Evolutionary conservation across 2,113 vertebrate species (phyloP), one percentile per base, ranked within the genome.

Genomic region (Anarhynchus alexandrinus): DNA sequence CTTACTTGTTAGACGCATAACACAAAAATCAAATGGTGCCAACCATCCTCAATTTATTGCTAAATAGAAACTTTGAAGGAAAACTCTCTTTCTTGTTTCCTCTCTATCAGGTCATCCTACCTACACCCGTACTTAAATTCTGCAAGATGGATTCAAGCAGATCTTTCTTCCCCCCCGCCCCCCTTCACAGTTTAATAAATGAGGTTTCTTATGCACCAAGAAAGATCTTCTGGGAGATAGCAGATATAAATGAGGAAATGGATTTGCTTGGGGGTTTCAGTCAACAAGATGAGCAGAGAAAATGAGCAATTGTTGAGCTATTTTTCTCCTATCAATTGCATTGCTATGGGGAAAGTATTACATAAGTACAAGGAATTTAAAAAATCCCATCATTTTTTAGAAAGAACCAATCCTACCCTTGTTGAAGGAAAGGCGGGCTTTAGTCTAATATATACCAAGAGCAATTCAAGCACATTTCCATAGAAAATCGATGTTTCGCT

Each of bases 191-290:
- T 88, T 86, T 70, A 92, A 94, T 84, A 82, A 95, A 93, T 90
- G 79, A 90, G 47, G 58, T 72, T 85, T 85, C 80, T 95, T 76
- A 91, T 79, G 43, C 66, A 58, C 36, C 38, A 57, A 29, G n/a
- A 62, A 91, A 85, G 93, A 83, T 80, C 49, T 78, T 73, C 79
- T 3, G 4, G 79, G 83, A 91, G 86, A 93, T n/a, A 91, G 73
- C 27, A 76, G 74, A 80, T 59, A 88, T 43, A 95, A 93, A 96
- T 67, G 71, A 97, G 81, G 80, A 36, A 81, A 78, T 30, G 40
- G 67, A 81, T 96, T 92, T 17, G 52, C 84, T 73, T 86, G 79
- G 79, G 76, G 81, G 36, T 78, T 89, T 58, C 59, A 81, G 40
- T 54, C 43, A 89, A 77, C 40, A 72, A 77, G 29, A 90, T 61